Evolutionary conservation across 2,888 invertebrate species (phyloP).

Genomic region (Chrysina gloriosa): DNA sequence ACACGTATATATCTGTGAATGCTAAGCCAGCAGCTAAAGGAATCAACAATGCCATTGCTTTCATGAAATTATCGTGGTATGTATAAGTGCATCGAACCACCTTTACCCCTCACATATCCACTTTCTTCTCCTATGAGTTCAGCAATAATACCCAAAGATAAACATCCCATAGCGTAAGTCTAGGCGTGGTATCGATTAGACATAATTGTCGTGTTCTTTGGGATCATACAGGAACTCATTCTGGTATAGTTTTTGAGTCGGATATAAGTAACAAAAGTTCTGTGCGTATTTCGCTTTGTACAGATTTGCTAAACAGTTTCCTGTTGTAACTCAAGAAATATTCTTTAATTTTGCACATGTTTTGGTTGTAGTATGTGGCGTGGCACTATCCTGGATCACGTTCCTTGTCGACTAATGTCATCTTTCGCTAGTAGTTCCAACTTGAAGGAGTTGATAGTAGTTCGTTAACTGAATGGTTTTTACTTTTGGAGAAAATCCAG

Average conservation of each 20-base stretch:
- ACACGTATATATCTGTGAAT: constrained; percentile 77
- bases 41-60: constrained; percentile 92
- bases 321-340: too few species aligned
- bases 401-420: too few species aligned
- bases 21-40: constrained; percentile 86
- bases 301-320: constrained; percentile 77
- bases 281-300: constrained; percentile 81
- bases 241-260: constrained; percentile 87
- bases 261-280: constrained; percentile 84
- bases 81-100: constrained; percentile 93
- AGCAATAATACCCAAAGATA: constrained; percentile 78
- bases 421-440: too few species aligned
- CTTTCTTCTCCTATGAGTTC: constrained; percentile 87
- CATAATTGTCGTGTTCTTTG: constrained; percentile 78
- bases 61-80: constrained; percentile 77
- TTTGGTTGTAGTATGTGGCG: too few species aligned
- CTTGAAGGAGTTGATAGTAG: too few species aligned
- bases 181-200: constrained; percentile 85
- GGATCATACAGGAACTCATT: constrained; percentile 72
- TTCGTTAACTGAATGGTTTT: too few species aligned
- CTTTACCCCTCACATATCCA: constrained; percentile 73
- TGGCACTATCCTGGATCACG: too few species aligned
- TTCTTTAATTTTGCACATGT: too few species aligned
- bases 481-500: too few species aligned
- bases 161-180: constrained; percentile 79